Evolutionary conservation across 2,888 invertebrate genomes (phyloP), one percentile per base, ranked within the genome.

Genomic region (Apamea crenata): DNA sequence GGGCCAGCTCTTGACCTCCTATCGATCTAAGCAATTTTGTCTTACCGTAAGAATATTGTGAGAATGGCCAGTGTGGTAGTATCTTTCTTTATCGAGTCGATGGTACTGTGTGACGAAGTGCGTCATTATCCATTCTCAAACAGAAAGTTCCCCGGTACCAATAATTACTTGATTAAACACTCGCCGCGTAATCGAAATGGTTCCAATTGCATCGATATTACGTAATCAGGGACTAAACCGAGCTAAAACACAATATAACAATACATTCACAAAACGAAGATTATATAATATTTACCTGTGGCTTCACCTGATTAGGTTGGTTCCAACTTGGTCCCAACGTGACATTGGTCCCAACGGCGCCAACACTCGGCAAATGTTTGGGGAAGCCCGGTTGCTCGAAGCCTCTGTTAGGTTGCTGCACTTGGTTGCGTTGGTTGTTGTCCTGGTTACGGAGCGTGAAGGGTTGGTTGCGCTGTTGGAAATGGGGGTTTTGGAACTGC

Each of bases 261-360:
- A 21, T 66, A 67, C 25, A 25, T 36, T 25, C n/a, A 29, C 44
- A 44, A 16, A 16, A 61, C 3, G 21, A 47, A 61, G 0, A 63
- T 36, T 47, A 25, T 10, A 4, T 53, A 10, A 32, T 65, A 68
- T 70, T 78, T 25, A 85, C 87, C 81, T 87, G 82, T 40, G 40
- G 14, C 47, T 79, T 83, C 12, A 16, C 53, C 72, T 81, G 85
- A 61, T 83, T 88, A 44, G 83, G 53, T 81, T 88, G 88, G 68
- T 89, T 86, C 95, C 95, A 95, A 84, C 92, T 94, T 25, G 95
- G 95, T 21, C 90, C 93, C 21, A 95, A 85, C 0, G 92, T 90
- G 14, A 92, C 82, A 67, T 87, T 90, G 14, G 83, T 6, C 10
- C 74, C 85, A 74, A 40, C 83, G 0, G 86, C 83, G 0, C 88